Evolutionary conservation across 2,113 vertebrate species (phyloP), one percentile per base, ranked within the genome.

Genomic region (Neolamprologus longior): DNA sequence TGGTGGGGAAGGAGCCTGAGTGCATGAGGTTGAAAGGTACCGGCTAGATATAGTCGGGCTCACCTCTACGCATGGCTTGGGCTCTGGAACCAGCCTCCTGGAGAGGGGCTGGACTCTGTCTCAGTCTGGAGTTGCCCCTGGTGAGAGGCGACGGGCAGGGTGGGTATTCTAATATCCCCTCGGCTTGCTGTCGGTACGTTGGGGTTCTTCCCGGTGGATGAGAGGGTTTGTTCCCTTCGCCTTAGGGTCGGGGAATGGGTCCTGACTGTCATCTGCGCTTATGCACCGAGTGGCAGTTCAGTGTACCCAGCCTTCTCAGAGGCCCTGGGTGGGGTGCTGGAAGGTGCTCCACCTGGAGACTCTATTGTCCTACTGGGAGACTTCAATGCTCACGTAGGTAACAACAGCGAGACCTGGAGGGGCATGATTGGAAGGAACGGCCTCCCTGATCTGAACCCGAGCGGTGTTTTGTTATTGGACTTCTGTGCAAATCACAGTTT

Each of bases 131-230:
- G 1, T 21, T 21, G n/a, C 52, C 50, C 50, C 50, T n/a, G 19
- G 19, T n/a, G 19, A n/a, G 5, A 52, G 50, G 50, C 2, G 3
- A 0, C 5, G 1, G 50, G 2, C 2, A 1, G 50, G 50, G 5
- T 52, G 50, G 50, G 50, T 3, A 52, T n/a, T n/a, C 3, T 52
- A n/a, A n/a, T 52, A 53, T 53, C 3, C 50, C 50, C 5, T n/a
- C 5, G 5, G 50, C 50, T 52, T 52, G 19, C 19, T n/a, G 19
- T 0, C 1, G 3, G 17, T 52, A n/a, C 2, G 2, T 52, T 52
- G 50, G 47, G 50, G 8, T 9, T 19, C 0, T n/a, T 52, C 17
- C 50, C 17, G 8, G 8, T 52, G 50, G 9, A 52, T 1, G 50
- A 52, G 17, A 52, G 50, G 50, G 17, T 52, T 52, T 52, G 4